Evolutionary conservation across 30 jellyfish, hydroid and myxozoan species (phyloP), one percentile per base, ranked within the genome.

Genomic region (Cassiopea andromeda): DNA sequence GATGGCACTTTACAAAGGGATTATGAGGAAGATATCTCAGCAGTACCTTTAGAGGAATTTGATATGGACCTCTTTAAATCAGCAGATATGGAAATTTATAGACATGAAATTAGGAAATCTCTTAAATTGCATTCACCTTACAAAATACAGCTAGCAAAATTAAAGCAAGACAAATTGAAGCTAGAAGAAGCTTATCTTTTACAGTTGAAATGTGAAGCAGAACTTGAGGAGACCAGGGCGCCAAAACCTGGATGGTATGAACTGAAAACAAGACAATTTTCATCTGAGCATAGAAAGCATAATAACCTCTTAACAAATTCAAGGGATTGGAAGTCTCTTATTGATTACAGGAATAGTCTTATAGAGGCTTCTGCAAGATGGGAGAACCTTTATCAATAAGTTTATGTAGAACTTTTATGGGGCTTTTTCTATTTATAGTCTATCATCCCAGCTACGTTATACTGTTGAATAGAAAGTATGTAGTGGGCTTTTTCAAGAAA

Each of bases 171-270:
- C 68, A 84, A 90, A 54, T 75, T 94, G 78, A 90, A 87, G 19
- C 92, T 94, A 14, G 98, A 94, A 90, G 98, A 94, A 70, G 93
- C 97, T 6, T 90, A 94, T 67, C 66, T 94, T 45, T 47, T 90
- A 45, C 90, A 94, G 84, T 16, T 68, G 85, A 90, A 78, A 82
- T 94, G 98, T 72, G 75, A 90, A 60, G 92, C 89, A 13, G 98
- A 94, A 78, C 80, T 94, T 1, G 98, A 94, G 78, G 90, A 89
- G 48, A 94, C 98, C 18, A 73, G 98, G 71, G 97, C 97, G 19
- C 98, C 98, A 44, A 90, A 85, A 66, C 97, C 97, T 13, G 85
- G 75, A 73, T 94, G 98, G 98, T 94, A 94, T 87, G 98, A 94
- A 81, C 70, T 94, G 50, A 94, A 82, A 77, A 90, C 97, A 73